Evolutionary conservation across 2,797 vertebrate genomes (phyloP), one percentile per base, ranked within the genome.

Genomic region (Sebastes elongatus): DNA sequence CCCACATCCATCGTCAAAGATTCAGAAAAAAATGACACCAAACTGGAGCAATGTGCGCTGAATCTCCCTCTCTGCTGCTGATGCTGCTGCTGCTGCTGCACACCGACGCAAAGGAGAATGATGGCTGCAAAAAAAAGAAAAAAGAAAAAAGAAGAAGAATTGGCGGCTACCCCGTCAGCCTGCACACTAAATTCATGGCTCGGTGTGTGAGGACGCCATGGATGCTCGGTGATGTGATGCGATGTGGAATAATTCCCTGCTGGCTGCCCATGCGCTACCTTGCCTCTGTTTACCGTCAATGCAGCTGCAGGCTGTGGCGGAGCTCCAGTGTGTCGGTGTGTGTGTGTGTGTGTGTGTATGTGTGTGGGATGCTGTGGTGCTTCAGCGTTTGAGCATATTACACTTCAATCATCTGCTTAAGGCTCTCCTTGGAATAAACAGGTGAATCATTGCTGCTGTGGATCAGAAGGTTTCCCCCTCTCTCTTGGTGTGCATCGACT

Each of bases 191-290:
- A 86, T 78, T 64, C 88, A 88, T 83, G 83, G 56, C 81, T 92
- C 38, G 38, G 81, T 86, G 88, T 88, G 84, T 57, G 83, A 80
- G 88, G 90, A 86, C 93, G 93, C 94, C 93, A 94, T 95, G 85
- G 69, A 93, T 78, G 89, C 84, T 64, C 56, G 63, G 84, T 82
- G 89, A 93, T 92, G 94, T 89, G 93, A 93, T 91, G 91, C 88
- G 94, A 94, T 94, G 94, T 93, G 92, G 93, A 93, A 95, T 93
- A 90, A 94, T 91, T 92, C 88, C 83, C 92, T 86, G 82, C 91
- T 74, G 92, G 89, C 94, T 94, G 92, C 93, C 87, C 93, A 93
- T 93, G 94, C 89, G 93, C 93, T 95, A 89, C 94, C 93, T 93
- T 90, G 65, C 18, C 18, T 86, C 90, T 91, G 90, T 94, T 93